Base-by-base conservation (phyloP, 2,113 vertebrate genomes). In the Zosterops lateralis region DNA sequence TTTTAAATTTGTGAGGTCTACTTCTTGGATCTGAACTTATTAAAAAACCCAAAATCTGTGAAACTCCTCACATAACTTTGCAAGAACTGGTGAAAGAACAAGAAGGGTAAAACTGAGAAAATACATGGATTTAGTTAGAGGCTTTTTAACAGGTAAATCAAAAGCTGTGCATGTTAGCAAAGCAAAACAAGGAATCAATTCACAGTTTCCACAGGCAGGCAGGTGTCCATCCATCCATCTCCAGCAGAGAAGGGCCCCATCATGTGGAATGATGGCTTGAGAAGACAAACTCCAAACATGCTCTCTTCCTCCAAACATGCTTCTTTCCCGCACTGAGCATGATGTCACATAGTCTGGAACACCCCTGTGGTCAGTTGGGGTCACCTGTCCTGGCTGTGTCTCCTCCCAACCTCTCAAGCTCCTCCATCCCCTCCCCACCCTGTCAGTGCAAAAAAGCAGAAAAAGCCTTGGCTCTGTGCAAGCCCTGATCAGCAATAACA, bases 261-360 rank as follows among this genome's bases (percentile, higher is more conserved):
- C 18, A 24, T 1, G 0, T 5, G 8, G 8, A 51, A 15, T 0
- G 0, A 18, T 8, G 3, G 9, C 15, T 73, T 28, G 32, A 25
- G 22, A 80, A 80, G 32, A 3, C 17, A 58, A 58, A 51, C 15
- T 38, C 26, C 36, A 44, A 58, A 24, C 1, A 9, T 28, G 1
- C 6, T 4, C 16, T 2, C 6, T 36, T 45, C 14, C 7, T 32
- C 26, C 38, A 38, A 38, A 12, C 38, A 38, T 38, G 11, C 28
- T 38, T 16, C 3, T 22, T 14, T 12, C 9, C 16, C 7, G 7
- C 3, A 18, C 17, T 28, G 29, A 60, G 1, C 3, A 17, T 10
- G 32, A 53, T 21, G 17, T 3, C 68, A 8, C 45, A 4, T 0
- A 1, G 7, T 40, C 40, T 82, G 40, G n/a, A 56, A 28, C 2